Conservation (phyloP, 2,113 vertebrate genomes). For the western clawed frog (Xenopus tropicalis) region DNA sequence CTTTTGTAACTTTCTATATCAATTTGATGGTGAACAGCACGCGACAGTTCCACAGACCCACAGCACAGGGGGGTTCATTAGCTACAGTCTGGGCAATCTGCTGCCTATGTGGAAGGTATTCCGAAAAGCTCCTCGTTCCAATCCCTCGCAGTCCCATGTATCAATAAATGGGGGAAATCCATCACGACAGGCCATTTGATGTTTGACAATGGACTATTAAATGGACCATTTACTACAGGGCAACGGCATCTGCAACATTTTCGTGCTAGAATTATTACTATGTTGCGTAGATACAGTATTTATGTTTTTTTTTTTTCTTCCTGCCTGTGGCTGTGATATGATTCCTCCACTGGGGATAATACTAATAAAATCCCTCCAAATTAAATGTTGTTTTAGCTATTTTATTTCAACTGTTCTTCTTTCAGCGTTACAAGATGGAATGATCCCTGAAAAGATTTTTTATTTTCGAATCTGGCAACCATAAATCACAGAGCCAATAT, state of each 20-base stretch:
- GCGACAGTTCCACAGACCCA: slow-evolving; percentile 3
- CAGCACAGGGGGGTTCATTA: slow-evolving; percentile 32
- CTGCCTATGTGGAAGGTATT: slow-evolving; percentile 4
- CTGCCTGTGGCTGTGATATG: neutral
- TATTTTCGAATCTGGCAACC: too few relatives aligned
- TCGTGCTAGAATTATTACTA: slow-evolving; percentile 29
- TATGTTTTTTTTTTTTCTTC: neutral
- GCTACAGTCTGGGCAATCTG: slow-evolving; percentile 18
- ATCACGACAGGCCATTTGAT: slow-evolving; percentile 36
- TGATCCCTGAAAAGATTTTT: too few relatives aligned
- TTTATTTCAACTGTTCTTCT: too few relatives aligned
- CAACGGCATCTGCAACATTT: slow-evolving; percentile 21
- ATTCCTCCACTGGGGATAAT: neutral
- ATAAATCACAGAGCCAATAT: too few relatives aligned
- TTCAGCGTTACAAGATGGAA: too few relatives aligned
- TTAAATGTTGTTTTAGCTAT: too few relatives aligned
- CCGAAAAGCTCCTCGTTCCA: slow-evolving; percentile 7
- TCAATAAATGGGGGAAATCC: slow-evolving; percentile 29
- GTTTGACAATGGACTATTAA: slow-evolving; percentile 36
- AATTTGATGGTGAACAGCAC: slow-evolving; percentile 8
- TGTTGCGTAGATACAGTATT: neutral
- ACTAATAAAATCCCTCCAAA: too few relatives aligned
- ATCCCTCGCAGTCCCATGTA: slow-evolving; percentile 24
- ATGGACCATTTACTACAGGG: slow-evolving; percentile 34
- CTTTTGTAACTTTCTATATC: slow-evolving; percentile 1